These are phyloP conservation scores for Alligator mississippiensis DNA, from an alignment of 2,113 vertebrate species.

Conservation along the genomic window DNA sequence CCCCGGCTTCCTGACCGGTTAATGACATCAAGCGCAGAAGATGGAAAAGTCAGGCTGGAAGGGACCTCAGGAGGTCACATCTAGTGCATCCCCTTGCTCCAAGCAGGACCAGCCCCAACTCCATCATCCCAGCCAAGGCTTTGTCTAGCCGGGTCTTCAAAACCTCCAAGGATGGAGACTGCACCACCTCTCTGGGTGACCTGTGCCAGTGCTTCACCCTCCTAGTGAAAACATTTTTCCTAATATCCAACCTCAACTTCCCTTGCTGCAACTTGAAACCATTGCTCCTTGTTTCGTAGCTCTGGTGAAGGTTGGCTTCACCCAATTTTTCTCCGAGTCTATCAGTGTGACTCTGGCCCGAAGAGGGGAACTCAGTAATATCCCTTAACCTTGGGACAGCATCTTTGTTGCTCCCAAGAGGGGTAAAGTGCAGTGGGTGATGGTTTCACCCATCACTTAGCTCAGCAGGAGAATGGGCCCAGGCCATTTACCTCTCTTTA, in stretches of 20 bases:
- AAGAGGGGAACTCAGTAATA: not conserved
- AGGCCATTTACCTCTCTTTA: too few relatives aligned
- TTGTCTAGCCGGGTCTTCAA: too few relatives aligned
- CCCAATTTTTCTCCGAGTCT: too few relatives aligned
- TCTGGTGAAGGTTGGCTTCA: too few relatives aligned
- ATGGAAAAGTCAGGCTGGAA: not conserved
- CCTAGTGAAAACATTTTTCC: not conserved
- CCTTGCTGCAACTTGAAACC: not conserved
- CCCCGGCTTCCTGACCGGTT: too few relatives aligned
- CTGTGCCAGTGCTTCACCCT: not conserved
- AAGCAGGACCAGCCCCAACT: too few relatives aligned
- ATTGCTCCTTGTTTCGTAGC: too few relatives aligned
- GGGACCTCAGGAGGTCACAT: not conserved
- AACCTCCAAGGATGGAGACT: not conserved
- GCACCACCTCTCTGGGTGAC: not conserved
- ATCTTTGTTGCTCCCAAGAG: too few relatives aligned
- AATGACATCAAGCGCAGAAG: too few relatives aligned
- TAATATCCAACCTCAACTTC: not conserved
- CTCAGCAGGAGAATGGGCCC: too few relatives aligned
- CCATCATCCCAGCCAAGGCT: too few relatives aligned
- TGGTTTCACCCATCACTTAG: not conserved
- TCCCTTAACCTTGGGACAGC: not conserved
- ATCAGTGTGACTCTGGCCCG: not conserved
- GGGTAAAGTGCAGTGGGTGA: fast-evolving
- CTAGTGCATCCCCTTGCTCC: too few relatives aligned